Conservation (phyloP, 2,888 invertebrate genomes). For the Cheilosia soror region DNA sequence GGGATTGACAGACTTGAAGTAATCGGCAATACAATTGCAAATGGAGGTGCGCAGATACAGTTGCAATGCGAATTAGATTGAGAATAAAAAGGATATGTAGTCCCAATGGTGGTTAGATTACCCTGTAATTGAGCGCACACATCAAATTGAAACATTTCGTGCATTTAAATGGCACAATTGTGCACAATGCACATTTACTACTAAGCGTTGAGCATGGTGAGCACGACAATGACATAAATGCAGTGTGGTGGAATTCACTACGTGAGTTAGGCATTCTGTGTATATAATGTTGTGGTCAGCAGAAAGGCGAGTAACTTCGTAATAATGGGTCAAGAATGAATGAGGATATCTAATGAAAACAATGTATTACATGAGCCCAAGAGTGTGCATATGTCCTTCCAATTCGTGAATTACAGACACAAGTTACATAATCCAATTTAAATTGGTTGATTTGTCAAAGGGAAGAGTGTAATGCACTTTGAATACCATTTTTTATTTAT, state of each 20-base stretch:
- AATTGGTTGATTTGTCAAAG: constrained; percentile 45
- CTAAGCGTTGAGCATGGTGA: constrained; percentile 39
- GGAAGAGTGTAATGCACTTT: constrained; percentile 3
- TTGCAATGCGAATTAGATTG: constrained; percentile 22
- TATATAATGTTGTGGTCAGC: constrained; percentile 43
- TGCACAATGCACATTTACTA: constrained; percentile 41
- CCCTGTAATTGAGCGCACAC: constrained; percentile 67
- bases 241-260: constrained; percentile 38
- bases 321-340: constrained; percentile 57
- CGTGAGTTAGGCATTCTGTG: constrained; percentile 1
- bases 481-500: constrained; percentile 1
- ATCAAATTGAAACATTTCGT: constrained; percentile 75
- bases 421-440: constrained; percentile 53
- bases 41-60: constrained; percentile 46
- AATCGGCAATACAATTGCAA: constrained; percentile 45
- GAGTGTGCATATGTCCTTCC: constrained; percentile 33
- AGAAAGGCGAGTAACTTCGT: constrained; percentile 37
- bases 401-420: constrained; percentile 29
- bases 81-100: not conserved
- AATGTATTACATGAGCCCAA: constrained; percentile 27
- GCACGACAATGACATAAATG: constrained; percentile 47
- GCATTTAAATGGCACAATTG: constrained; percentile 71
- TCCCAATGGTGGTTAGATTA: constrained; percentile 59
- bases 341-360: constrained; percentile 49
- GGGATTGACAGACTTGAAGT: constrained; percentile 28